A percentile compares a stretch with the other conserved stretches of the same genome.
phyloP scores from a whole-genome alignment of 2,888 invertebrate species.

The Altica lythri region DNA sequence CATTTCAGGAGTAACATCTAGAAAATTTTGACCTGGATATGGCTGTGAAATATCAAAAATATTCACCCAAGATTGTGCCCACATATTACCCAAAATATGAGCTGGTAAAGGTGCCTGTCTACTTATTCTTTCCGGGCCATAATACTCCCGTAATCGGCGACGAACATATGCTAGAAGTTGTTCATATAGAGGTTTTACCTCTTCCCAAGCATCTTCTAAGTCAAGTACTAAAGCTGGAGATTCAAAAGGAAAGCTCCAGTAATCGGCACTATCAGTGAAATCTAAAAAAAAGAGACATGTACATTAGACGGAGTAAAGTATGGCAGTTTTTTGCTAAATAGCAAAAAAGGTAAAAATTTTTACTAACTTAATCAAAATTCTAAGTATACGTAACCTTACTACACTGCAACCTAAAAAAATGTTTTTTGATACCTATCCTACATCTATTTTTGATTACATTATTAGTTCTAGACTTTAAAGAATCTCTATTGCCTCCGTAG shows the following conservation, averaged over 20 bases:
- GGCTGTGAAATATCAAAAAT: conserved; percentile 81
- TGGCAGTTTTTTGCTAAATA: no score
- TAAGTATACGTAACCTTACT: no score
- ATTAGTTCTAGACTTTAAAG: no score
- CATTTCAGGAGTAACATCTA: conserved; percentile 87
- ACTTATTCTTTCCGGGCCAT: conserved; percentile 82
- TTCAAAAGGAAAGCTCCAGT: conserved; percentile 89
- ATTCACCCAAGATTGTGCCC: conserved; percentile 86
- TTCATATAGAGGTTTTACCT: conserved; percentile 84
- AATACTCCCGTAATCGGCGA: conserved; percentile 78
- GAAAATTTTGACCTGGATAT: conserved; percentile 77
- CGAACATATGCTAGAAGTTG: conserved; percentile 89
- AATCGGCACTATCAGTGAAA: conserved; percentile 84
- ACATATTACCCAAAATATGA: conserved; percentile 88
- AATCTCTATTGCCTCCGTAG: no score
- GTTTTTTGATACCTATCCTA: no score
- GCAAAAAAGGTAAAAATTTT: neutral
- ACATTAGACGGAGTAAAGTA: no score
- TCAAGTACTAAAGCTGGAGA: conserved; percentile 76
- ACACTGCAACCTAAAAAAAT: no score
- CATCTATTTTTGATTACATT: no score
- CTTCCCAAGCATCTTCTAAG: conserved; percentile 81
- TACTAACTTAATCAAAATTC: neutral
- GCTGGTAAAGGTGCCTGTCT: conserved; percentile 82
- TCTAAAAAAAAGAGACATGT: conserved; percentile 70